Base-by-base conservation (phyloP, 2,113 vertebrate species). In the Psilopogon haemacephalus region DNA sequence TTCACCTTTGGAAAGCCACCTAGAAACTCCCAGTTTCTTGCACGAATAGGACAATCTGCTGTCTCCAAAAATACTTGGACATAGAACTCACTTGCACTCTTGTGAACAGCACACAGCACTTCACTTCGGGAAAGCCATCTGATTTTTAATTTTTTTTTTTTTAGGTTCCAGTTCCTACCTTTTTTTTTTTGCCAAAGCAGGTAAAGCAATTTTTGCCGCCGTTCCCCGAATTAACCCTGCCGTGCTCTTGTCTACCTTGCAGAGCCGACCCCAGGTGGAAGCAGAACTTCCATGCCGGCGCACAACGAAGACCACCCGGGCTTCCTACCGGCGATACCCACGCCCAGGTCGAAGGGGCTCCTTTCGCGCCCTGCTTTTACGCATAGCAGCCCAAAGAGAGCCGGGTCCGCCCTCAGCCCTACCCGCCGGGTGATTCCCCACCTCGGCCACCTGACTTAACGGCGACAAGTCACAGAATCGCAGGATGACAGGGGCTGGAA, bases 51-150 rank as follows among this genome's bases (percentile, higher is more conserved):
- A n/a, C n/a, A n/a, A n/a, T n/a, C n/a, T n/a, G n/a, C n/a, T n/a
- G n/a, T n/a, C n/a, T n/a, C n/a, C n/a, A n/a, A n/a, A n/a, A n/a
- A n/a, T n/a, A n/a, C n/a, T n/a, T n/a, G n/a, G n/a, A n/a, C n/a
- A n/a, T n/a, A n/a, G n/a, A n/a, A 35, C 11, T 19, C 0, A 1
- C 14, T 11, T 5, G 11, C 15, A 24, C 26, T 13, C 38, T 18
- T 11, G 6, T 48, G 33, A 7, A 17, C 17, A 35, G 14, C 23
- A 19, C 8, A 23, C 1, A 42, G 19, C 44, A 24, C 3, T 3
- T 27, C 35, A 14, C 7, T 3, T 16, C 55, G 3, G 18, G 2
- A 28, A 33, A 54, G 3, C 2, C 16, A 8, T 5, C 0, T 5
- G 7, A 35, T 7, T 7, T n/a, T n/a, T n/a, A n/a, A n/a, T n/a